Evolutionary conservation across 2,113 vertebrate genomes (phyloP).

Genomic region (Clupea harengus): DNA sequence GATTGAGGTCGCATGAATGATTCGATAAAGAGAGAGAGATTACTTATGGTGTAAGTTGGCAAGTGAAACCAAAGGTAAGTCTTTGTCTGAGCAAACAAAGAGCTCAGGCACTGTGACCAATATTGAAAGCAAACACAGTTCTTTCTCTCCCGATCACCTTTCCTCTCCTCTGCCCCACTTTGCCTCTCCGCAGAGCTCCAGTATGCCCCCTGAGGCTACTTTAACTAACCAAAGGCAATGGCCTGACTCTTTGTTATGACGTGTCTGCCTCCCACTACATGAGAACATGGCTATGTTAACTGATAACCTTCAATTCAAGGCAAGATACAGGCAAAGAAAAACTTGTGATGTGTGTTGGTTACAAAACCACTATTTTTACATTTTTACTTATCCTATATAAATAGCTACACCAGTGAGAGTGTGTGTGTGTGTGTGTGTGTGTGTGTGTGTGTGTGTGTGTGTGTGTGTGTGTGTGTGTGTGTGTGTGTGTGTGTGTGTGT

Average conservation of each 20-base stretch:
- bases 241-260: neutral
- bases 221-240: neutral
- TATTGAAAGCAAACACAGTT: slow-evolving; percentile 31
- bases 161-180: neutral
- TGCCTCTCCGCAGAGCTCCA: neutral
- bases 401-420: neutral
- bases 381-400: neutral
- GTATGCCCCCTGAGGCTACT: slow-evolving; percentile 21
- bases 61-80: slow-evolving; percentile 37
- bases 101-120: slow-evolving; percentile 42
- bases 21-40: slow-evolving; percentile 46
- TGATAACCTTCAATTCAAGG: neutral
- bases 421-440: neutral
- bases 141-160: slow-evolving; percentile 14
- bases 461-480: neutral
- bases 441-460: neutral
- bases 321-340: neutral
- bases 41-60: slow-evolving; percentile 33
- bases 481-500: slow-evolving; percentile 18
- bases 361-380: neutral
- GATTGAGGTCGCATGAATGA: slow-evolving; percentile 8
- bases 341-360: neutral
- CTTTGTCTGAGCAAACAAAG: slow-evolving; percentile 45
- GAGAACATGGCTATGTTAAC: neutral
- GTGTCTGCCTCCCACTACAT: neutral